Evolutionary conservation across 1,140 invertebrate genomes (phyloP).

Genomic region (Orchestia grillus): DNA sequence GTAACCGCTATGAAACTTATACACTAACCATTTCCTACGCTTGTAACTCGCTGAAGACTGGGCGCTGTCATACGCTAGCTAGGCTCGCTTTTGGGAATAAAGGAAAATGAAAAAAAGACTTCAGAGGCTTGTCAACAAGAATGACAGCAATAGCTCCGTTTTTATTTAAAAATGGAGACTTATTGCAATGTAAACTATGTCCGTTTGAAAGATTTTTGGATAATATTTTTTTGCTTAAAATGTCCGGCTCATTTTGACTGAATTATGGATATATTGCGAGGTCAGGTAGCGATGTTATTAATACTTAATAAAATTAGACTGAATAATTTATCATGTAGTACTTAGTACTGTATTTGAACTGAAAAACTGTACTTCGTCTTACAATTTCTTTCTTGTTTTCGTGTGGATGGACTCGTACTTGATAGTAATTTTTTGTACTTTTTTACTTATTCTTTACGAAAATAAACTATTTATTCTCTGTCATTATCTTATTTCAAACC

Average conservation of each 20-base stretch:
- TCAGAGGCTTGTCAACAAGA: background rate
- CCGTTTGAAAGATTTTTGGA: background rate
- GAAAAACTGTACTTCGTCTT: background rate
- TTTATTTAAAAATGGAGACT: background rate
- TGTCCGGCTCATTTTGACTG: background rate
- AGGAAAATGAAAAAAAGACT: background rate
- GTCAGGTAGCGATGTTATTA: background rate
- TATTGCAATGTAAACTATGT: background rate
- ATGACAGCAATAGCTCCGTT: background rate
- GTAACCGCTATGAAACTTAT: background rate
- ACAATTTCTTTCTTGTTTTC: background rate
- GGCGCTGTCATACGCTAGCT: background rate
- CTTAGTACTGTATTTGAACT: background rate
- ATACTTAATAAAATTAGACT: background rate
- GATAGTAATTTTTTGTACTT: conserved; percentile 42
- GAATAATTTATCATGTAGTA: background rate
- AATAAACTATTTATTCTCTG: conserved; percentile 32
- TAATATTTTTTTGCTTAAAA: background rate
- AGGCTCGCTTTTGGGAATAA: background rate
- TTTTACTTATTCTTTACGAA: background rate
- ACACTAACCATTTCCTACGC: background rate
- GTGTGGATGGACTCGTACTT: background rate
- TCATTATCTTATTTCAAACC: background rate
- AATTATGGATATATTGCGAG: background rate
- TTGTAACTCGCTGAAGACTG: background rate